Evolutionary conservation across 2,113 vertebrate species (phyloP).

Genomic region (Donacobius atricapilla): DNA sequence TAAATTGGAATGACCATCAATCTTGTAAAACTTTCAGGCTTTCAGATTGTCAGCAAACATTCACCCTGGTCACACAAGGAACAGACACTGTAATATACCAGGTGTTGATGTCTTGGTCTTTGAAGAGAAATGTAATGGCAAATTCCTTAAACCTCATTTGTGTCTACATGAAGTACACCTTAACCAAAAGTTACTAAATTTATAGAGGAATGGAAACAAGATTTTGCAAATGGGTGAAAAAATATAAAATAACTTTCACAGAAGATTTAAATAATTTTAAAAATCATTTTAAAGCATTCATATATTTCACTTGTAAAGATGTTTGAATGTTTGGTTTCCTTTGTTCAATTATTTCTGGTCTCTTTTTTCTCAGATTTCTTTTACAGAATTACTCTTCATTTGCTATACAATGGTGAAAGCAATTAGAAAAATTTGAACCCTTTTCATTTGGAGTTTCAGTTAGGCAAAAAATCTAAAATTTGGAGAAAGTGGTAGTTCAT

Average conservation of each 20-base stretch:
- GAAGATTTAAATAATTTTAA: neutral
- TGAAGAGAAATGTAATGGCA: neutral
- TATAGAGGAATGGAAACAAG: neutral
- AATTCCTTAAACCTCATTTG: neutral
- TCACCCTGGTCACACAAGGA: neutral
- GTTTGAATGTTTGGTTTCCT: neutral
- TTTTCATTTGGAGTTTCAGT: neutral
- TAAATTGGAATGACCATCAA: neutral
- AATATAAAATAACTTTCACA: neutral
- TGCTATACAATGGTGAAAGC: neutral
- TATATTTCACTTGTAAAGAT: neutral
- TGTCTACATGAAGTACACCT: neutral
- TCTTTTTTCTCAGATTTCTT: neutral
- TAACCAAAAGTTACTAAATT: neutral
- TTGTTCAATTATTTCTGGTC: neutral
- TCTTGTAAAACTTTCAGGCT: neutral
- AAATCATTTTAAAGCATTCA: neutral
- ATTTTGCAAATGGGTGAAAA: neutral
- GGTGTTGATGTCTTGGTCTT: neutral
- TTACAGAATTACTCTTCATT: neutral
- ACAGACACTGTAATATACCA: neutral
- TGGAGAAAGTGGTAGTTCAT: neutral
- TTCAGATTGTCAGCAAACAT: neutral
- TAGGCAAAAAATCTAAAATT: neutral
- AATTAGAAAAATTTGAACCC: neutral